Percentiles rank a stretch among this genome's conserved stretches.
These are phyloP conservation scores for Corynorhinus townsendii DNA, from an alignment of 2,113 vertebrate species.

Conservation along the genomic window DNA sequence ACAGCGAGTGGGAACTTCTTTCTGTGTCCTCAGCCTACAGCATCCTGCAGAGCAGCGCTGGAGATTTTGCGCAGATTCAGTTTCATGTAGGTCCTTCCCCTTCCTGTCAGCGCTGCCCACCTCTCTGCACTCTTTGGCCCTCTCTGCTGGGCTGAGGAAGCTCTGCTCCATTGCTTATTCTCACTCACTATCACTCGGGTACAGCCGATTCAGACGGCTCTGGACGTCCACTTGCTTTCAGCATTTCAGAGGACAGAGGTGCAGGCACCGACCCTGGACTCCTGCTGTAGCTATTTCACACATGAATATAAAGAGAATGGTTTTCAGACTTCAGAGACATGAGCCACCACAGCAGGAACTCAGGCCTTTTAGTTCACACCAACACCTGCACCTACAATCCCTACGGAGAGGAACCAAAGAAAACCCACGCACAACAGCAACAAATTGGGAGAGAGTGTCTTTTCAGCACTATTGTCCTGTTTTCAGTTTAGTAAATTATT, in stretches of 20 bases:
- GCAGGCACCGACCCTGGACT: neutral
- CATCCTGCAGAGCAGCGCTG: slow-evolving; percentile 73
- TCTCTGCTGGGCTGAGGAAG: neutral
- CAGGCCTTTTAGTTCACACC: neutral
- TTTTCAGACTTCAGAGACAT: neutral
- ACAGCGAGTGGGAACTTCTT: slow-evolving; percentile 90
- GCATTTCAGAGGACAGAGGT: neutral
- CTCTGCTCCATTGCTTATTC: neutral
- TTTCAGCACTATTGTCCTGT: neutral
- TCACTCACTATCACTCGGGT: neutral
- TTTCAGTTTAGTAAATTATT: slow-evolving; percentile 14
- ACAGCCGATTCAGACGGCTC: neutral
- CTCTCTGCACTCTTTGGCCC: neutral
- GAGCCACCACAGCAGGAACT: neutral
- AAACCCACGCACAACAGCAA: neutral
- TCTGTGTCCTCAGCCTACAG: slow-evolving; percentile 84
- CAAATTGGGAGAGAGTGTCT: neutral
- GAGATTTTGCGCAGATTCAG: slow-evolving; percentile 86
- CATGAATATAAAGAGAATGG: neutral
- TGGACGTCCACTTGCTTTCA: too few species aligned
- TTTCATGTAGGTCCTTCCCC: slow-evolving; percentile 82
- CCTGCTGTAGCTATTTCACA: too few species aligned
- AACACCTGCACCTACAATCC: neutral
- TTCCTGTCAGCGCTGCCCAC: neutral
- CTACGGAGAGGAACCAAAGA: neutral